Evolutionary conservation across 2,888 invertebrate genomes (phyloP).

Genomic region (Panopea generosa): DNA sequence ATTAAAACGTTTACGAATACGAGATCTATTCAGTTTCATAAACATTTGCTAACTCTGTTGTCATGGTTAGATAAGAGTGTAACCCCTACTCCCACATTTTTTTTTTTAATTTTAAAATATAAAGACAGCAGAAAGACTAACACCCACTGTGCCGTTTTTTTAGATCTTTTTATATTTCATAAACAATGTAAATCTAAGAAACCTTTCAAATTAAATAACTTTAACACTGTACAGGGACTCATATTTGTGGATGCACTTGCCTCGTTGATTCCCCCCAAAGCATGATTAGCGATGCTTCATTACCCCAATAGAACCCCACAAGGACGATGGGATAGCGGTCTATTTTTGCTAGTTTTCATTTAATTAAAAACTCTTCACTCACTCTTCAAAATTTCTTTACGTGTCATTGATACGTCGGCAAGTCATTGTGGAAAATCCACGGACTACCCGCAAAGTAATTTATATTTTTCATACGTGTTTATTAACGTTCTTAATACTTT

Average conservation of each 20-base stretch:
- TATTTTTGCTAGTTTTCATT: constrained; percentile 51
- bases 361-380: constrained; percentile 53
- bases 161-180: too few relatives aligned
- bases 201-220: background rate
- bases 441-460: constrained; percentile 61
- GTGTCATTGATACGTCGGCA: constrained; percentile 28
- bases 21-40: too few relatives aligned
- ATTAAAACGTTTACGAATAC: too few relatives aligned
- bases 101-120: too few relatives aligned
- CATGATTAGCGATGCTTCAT: constrained; percentile 26
- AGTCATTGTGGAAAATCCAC: constrained; percentile 6
- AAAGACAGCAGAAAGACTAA: too few relatives aligned
- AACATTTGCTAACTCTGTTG: too few relatives aligned
- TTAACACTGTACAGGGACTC: background rate
- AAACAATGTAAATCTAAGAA: too few relatives aligned
- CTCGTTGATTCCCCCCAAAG: constrained; percentile 16
- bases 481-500: constrained; percentile 63
- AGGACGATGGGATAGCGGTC: background rate
- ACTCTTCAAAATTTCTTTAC: constrained; percentile 36
- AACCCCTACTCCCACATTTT: too few relatives aligned
- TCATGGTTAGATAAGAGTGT: too few relatives aligned
- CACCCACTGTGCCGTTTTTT: too few relatives aligned
- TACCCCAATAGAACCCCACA: constrained; percentile 10
- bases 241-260: constrained; percentile 7
- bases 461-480: constrained; percentile 63